phyloP scores from a whole-genome alignment of 2,113 vertebrate genomes.

The Gallinago paraguaiae region DNA sequence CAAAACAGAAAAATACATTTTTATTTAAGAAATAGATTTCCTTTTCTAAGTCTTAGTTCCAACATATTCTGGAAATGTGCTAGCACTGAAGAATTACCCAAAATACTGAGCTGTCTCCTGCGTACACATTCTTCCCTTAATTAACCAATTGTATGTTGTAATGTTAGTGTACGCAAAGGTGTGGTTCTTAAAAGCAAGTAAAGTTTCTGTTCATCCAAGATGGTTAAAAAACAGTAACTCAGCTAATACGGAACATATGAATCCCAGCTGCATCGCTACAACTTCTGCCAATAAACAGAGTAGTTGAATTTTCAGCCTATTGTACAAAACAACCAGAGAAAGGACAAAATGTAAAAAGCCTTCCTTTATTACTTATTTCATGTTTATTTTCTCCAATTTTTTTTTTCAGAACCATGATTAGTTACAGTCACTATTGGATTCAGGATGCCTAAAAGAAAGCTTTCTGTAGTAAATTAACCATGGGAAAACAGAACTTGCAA shows the following conservation, averaged over 20 bases:
- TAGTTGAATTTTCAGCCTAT: not conserved
- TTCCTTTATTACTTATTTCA: not conserved
- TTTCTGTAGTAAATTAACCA: not conserved
- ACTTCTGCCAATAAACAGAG: conserved; percentile 38
- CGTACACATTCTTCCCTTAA: not conserved
- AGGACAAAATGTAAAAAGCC: not conserved
- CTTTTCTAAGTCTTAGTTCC: not conserved
- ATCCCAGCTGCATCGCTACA: conserved; percentile 16
- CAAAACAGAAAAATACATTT: not conserved
- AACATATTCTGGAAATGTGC: not conserved
- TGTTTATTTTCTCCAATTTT: not conserved
- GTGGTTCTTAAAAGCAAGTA: not conserved
- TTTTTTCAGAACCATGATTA: not conserved
- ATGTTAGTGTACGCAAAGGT: not conserved
- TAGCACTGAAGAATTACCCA: not conserved
- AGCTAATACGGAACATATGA: not conserved
- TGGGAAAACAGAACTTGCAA: not conserved
- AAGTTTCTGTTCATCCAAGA: conserved; percentile 47
- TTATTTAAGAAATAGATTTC: not conserved
- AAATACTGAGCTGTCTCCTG: not conserved
- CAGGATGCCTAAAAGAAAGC: not conserved
- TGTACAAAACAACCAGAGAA: not conserved
- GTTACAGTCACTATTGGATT: not conserved
- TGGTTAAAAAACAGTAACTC: conserved; percentile 28
- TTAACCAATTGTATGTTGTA: not conserved